Evolutionary conservation across 2,797 vertebrate species (phyloP).

Genomic region (Manis javanica): DNA sequence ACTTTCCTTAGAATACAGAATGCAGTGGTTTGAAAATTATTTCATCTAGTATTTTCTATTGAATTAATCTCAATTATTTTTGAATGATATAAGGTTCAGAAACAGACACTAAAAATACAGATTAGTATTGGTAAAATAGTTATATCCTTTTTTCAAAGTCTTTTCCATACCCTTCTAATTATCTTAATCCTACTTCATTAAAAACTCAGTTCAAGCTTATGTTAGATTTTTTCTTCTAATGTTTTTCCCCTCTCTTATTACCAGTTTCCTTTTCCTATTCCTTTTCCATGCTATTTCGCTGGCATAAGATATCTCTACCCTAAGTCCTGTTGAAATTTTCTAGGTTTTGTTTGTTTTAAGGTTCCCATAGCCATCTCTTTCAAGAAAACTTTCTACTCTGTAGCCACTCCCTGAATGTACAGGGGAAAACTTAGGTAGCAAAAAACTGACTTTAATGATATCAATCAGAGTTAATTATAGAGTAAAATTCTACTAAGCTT

Average conservation of each 20-base stretch:
- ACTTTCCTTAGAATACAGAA: background rate
- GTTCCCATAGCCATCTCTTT: background rate
- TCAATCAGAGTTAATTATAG: background rate
- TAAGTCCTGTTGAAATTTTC: background rate
- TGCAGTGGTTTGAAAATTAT: background rate
- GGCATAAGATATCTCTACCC: background rate
- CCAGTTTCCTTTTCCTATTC: background rate
- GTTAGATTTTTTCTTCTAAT: background rate
- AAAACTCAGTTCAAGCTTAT: background rate
- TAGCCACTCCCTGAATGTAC: background rate
- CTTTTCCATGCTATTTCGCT: background rate
- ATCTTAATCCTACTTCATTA: background rate
- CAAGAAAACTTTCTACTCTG: background rate
- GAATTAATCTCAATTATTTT: background rate
- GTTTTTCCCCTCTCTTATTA: background rate
- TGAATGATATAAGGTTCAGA: background rate
- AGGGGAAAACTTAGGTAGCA: background rate
- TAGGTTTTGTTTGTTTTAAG: background rate
- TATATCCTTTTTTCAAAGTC: background rate
- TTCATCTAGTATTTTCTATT: background rate
- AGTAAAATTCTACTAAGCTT: background rate
- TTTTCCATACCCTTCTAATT: background rate
- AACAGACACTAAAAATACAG: background rate
- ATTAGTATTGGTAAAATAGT: background rate
- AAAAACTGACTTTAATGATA: background rate